phyloP scores from a whole-genome alignment of 2,888 invertebrate genomes.

The Chrysolina oricalcia region DNA sequence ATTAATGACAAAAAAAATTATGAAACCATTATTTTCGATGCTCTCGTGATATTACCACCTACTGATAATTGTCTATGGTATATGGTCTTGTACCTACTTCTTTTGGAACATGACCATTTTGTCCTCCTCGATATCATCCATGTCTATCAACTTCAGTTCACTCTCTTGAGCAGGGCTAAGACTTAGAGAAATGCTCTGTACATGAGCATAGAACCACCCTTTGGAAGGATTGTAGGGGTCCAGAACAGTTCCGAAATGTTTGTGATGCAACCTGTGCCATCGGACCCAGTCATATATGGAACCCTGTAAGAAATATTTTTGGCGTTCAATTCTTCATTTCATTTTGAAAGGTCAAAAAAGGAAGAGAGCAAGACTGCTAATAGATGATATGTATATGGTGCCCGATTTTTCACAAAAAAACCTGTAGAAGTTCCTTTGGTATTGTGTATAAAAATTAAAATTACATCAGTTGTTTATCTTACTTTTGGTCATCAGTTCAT shows the following conservation, averaged over 20 bases:
- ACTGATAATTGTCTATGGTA: too few relatives aligned
- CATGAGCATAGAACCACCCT: conserved; percentile 88
- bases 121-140: conserved; percentile 86
- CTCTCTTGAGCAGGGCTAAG: conserved; percentile 79
- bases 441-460: too few relatives aligned
- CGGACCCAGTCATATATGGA: conserved; percentile 89
- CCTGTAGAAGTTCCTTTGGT: too few relatives aligned
- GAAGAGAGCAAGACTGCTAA: too few relatives aligned
- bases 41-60: too few relatives aligned
- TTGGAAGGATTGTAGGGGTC: conserved; percentile 87
- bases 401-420: too few relatives aligned
- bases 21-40: too few relatives aligned
- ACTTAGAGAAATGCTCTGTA: conserved; percentile 80
- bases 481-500: too few relatives aligned
- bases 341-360: too few relatives aligned
- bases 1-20: too few relatives aligned
- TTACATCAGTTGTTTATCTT: too few relatives aligned
- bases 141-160: conserved; percentile 80
- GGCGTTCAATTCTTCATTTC: conserved; percentile 9
- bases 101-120: conserved; percentile 87
- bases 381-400: too few relatives aligned
- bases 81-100: conserved; percentile 73
- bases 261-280: conserved; percentile 88
- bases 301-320: conserved; percentile 75
- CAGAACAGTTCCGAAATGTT: conserved; percentile 82